Conservation (phyloP, 2,797 vertebrate species). For the Lycodopsis pacificus region DNA sequence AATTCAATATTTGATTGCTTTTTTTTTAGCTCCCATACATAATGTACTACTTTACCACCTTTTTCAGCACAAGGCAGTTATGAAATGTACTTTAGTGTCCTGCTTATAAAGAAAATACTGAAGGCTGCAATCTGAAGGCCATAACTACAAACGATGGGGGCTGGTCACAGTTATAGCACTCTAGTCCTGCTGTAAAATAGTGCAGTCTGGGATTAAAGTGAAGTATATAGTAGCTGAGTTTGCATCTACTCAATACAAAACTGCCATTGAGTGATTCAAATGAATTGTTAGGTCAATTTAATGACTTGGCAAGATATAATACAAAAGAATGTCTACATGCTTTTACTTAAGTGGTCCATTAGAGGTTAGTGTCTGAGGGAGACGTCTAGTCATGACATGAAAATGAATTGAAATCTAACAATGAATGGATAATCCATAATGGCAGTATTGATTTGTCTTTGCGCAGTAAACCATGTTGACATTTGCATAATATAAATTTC, state of each 20-base stretch:
- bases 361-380: background rate
- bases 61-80: background rate
- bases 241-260: constrained; percentile 16
- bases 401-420: constrained; percentile 7
- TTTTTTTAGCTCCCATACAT: background rate
- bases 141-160: constrained; percentile 11
- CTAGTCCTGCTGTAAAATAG: constrained; percentile 12
- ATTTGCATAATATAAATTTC: constrained; percentile 15
- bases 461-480: constrained; percentile 3
- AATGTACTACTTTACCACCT: background rate
- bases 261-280: constrained; percentile 14
- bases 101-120: background rate
- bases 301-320: background rate
- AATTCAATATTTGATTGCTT: background rate
- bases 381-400: background rate
- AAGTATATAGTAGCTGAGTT: constrained; percentile 8
- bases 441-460: constrained; percentile 10
- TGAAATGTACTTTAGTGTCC: background rate
- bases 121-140: constrained; percentile 4
- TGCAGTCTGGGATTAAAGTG: constrained; percentile 5
- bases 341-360: background rate
- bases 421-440: constrained; percentile 23
- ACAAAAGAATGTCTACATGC: background rate
- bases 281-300: background rate
- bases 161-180: constrained; percentile 1